Conservation (phyloP, 2,888 invertebrate genomes). For the Sepioteuthis lessoniana region DNA sequence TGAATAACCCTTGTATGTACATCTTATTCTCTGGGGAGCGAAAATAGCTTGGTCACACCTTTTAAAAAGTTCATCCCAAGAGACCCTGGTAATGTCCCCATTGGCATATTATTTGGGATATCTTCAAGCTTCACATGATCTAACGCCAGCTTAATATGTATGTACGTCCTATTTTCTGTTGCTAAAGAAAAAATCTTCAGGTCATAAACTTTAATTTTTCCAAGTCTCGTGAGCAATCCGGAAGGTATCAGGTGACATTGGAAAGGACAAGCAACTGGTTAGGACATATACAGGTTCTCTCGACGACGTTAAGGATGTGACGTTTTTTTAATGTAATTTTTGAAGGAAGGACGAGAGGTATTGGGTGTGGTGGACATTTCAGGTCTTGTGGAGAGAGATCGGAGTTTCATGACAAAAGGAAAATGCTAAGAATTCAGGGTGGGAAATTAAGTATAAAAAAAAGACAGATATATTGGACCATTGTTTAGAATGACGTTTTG, state of each 20-base stretch:
- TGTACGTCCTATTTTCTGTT: too few species aligned
- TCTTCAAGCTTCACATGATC: background rate
- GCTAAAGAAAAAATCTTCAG: background rate
- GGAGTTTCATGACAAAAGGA: too few species aligned
- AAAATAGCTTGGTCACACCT: too few species aligned
- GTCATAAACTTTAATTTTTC: background rate
- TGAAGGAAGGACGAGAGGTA: background rate
- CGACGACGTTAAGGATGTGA: background rate
- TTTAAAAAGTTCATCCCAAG: too few species aligned
- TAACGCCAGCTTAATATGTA: background rate
- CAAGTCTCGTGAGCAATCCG: background rate
- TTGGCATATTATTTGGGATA: background rate
- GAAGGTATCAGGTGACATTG: background rate
- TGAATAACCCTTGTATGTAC: too few species aligned
- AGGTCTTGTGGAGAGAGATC: background rate
- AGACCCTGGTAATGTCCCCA: too few species aligned
- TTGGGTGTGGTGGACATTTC: background rate
- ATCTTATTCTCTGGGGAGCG: too few species aligned
- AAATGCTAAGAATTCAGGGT: too few species aligned
- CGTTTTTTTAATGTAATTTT: background rate
- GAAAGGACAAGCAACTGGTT: background rate
- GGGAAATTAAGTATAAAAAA: too few species aligned
- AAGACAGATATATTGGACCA: too few species aligned
- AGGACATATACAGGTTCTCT: background rate
- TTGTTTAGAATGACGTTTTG: too few species aligned